Conservation (phyloP, 1,140 invertebrate genomes). For the Lordiphosa clarofinis region DNA sequence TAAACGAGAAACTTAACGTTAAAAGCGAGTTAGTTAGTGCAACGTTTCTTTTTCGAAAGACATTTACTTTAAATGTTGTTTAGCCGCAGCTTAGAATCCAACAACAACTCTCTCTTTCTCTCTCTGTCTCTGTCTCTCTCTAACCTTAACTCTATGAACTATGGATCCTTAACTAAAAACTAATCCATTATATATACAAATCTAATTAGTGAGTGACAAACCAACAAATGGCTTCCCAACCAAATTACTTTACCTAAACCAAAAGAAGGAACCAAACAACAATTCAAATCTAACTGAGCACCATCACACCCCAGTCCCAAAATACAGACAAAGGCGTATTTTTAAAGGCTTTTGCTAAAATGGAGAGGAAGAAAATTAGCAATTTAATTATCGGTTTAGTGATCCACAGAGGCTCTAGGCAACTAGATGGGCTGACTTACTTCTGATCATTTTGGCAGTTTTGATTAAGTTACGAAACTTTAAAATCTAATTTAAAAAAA, state of each 20-base stretch:
- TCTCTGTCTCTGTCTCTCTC: conserved; percentile 34
- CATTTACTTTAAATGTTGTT: conserved; percentile 74
- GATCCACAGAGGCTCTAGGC: too few relatives aligned
- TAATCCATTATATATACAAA: conserved; percentile 26
- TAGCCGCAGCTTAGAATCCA: conserved; percentile 68
- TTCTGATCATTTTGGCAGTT: too few relatives aligned
- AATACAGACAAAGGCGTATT: too few relatives aligned
- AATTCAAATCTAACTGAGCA: conserved; percentile 10
- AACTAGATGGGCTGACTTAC: too few relatives aligned
- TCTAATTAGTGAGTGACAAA: conserved; percentile 31
- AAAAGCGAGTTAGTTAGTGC: conserved; percentile 72
- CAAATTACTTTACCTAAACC: conserved; percentile 58
- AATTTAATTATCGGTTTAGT: too few relatives aligned
- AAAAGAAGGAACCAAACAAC: background rate
- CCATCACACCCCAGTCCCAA: background rate
- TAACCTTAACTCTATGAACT: conserved; percentile 46
- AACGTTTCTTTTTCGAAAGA: conserved; percentile 69
- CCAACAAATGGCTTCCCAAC: conserved; percentile 63
- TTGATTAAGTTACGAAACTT: background rate
- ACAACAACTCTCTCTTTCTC: conserved; percentile 15
- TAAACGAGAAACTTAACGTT: conserved; percentile 38
- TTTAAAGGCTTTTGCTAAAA: background rate
- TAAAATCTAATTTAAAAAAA: too few relatives aligned
- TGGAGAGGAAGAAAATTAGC: background rate
- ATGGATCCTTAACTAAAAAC: conserved; percentile 54